These are phyloP conservation scores for Phengaris arion DNA, from an alignment of 2,888 invertebrate genomes.

Conservation along the genomic window DNA sequence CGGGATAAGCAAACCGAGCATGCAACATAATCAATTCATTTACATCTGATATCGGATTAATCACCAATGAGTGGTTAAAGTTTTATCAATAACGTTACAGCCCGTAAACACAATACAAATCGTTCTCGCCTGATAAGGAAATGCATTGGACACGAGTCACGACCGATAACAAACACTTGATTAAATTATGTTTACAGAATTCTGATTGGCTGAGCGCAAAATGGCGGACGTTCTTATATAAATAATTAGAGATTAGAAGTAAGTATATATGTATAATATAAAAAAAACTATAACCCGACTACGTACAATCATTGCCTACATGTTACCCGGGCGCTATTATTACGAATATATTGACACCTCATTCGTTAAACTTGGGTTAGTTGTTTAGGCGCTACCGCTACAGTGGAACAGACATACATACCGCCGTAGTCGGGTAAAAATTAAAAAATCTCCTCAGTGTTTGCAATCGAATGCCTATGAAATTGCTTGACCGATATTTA, in stretches of 20 bases:
- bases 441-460: too few relatives aligned
- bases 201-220: slow-evolving; percentile 18
- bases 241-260: not conserved
- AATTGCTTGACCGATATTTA: too few relatives aligned
- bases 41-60: slow-evolving; percentile 9
- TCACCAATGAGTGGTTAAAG: slow-evolving; percentile 8
- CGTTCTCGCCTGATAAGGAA: slow-evolving; percentile 8
- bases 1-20: not conserved
- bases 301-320: too few relatives aligned
- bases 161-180: slow-evolving; percentile 21
- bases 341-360: too few relatives aligned
- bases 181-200: slow-evolving; percentile 29
- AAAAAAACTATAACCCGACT: too few relatives aligned
- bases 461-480: too few relatives aligned
- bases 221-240: not conserved
- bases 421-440: too few relatives aligned
- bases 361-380: too few relatives aligned
- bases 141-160: slow-evolving; percentile 14
- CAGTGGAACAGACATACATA: too few relatives aligned
- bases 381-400: too few relatives aligned
- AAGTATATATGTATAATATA: too few relatives aligned
- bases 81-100: slow-evolving; percentile 6
- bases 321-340: too few relatives aligned
- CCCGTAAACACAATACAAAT: slow-evolving; percentile 5
- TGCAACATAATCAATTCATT: not conserved